Evolutionary conservation across 2,113 vertebrate species (phyloP), one percentile per base, ranked within the genome.

Genomic region (Microtus pennsylvanicus): DNA sequence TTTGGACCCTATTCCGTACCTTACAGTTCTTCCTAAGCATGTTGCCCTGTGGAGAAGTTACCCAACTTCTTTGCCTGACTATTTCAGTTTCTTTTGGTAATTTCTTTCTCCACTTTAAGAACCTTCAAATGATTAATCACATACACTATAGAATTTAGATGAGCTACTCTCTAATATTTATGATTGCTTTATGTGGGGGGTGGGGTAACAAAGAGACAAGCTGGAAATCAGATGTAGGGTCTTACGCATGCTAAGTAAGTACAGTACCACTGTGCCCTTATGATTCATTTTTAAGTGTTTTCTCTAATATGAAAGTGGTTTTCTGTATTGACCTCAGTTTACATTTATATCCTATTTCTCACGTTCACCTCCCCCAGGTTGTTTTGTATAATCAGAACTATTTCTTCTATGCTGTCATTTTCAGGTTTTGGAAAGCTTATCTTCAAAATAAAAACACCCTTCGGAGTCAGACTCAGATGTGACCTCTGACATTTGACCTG

Each of bases 291-390:
- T 61, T 42, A 85, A 42, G 58, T 67, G 61, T 38, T 67, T 28
- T 67, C 5, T 96, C 35, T 94, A 58, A 42, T 75, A 72, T 19
- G 0, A 74, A 26, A 87, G 16, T 33, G 42, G 78, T 38, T 74
- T 87, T 63, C 50, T 89, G 47, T 93, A 86, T 80, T 90, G 93
- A 87, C 61, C 63, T 87, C 52, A 96, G 52, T 92, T 90, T 93
- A 87, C 30, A 94, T 83, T 92, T 80, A 58, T 12, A 19, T 63
- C 47, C 13, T 87, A 76, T 70, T 93, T 94, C 35, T 76, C 65
- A 85, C 65, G 13, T 42, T 72, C 69, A 42, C 42, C 24, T 38
- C 76, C 93, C 50, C 55, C 26, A 90, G 77, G 69, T 96, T 55
- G 69, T 55, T 91, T 96, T 81, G 90, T 67, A 30, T 21, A 52